A percentile compares a stretch with the other conserved stretches of the same genome.
These are phyloP conservation scores for Catharus fuscescens DNA, from an alignment of 2,113 vertebrate species.

Conservation along the genomic window DNA sequence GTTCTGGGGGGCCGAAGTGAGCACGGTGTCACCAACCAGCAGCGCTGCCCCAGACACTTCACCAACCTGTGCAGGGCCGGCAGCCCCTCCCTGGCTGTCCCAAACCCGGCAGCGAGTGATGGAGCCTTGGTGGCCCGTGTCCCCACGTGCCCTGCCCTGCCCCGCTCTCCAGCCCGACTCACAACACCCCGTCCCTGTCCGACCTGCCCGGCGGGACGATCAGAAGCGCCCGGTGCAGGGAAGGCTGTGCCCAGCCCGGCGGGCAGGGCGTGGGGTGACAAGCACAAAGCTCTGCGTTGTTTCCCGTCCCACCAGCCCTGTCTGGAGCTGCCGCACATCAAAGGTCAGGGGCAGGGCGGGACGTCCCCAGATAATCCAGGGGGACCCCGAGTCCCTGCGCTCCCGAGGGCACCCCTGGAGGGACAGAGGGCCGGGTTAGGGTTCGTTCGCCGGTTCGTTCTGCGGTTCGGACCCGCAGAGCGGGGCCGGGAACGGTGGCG, in stretches of 20 bases:
- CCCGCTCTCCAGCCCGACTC: background rate
- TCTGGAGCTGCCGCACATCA: background rate
- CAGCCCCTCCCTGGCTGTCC: background rate
- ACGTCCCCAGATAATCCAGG: background rate
- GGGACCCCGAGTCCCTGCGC: accelerated
- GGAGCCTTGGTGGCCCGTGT: background rate
- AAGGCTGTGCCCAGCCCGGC: background rate
- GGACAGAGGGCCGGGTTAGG: no score
- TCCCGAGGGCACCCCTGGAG: background rate
- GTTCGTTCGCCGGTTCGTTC: accelerated
- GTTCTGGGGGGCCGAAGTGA: background rate
- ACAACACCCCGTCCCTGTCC: background rate
- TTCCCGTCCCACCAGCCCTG: background rate
- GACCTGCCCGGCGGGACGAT: background rate
- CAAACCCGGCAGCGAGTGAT: background rate
- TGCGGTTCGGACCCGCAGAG: accelerated
- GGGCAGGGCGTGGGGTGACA: background rate
- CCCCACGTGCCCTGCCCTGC: background rate
- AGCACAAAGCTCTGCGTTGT: accelerated
- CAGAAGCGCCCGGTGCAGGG: background rate
- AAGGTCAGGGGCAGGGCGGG: background rate
- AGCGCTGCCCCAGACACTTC: background rate
- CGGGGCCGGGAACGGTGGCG: no score
- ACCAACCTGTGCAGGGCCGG: accelerated
- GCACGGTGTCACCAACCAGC: background rate